These are phyloP conservation scores for Scolopax bukidnonensis DNA, from an alignment of 2,797 vertebrate genomes.

Conservation along the genomic window DNA sequence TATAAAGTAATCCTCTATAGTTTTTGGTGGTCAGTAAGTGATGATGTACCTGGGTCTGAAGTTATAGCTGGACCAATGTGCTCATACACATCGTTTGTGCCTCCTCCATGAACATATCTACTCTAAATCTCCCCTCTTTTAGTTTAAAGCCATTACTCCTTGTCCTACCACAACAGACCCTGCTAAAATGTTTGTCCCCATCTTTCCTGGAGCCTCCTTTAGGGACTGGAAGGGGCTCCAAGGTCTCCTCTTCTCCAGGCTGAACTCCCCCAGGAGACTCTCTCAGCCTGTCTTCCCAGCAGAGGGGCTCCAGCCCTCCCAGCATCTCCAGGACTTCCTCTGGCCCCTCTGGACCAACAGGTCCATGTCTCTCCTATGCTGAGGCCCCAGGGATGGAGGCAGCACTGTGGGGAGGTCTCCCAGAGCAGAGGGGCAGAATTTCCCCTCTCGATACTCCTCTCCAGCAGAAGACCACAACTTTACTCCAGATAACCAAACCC, in stretches of 20 bases:
- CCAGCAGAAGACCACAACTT: background rate
- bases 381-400: fast-evolving
- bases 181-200: background rate
- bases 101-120: background rate
- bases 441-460: background rate
- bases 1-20: background rate
- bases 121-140: background rate
- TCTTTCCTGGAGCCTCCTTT: no score
- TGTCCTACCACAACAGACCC: background rate
- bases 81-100: background rate
- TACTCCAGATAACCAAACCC: background rate
- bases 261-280: background rate
- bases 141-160: background rate
- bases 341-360: background rate
- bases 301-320: background rate
- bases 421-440: background rate
- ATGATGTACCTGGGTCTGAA: background rate
- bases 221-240: fast-evolving
- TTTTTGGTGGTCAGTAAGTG: background rate
- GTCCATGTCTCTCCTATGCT: fast-evolving
- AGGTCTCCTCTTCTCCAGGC: background rate
- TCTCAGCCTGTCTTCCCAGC: background rate
- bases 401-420: background rate
- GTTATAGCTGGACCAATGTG: background rate
- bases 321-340: fast-evolving